Base-by-base conservation (phyloP, 2,113 vertebrate species). In the Ageneiosus marmoratus region DNA sequence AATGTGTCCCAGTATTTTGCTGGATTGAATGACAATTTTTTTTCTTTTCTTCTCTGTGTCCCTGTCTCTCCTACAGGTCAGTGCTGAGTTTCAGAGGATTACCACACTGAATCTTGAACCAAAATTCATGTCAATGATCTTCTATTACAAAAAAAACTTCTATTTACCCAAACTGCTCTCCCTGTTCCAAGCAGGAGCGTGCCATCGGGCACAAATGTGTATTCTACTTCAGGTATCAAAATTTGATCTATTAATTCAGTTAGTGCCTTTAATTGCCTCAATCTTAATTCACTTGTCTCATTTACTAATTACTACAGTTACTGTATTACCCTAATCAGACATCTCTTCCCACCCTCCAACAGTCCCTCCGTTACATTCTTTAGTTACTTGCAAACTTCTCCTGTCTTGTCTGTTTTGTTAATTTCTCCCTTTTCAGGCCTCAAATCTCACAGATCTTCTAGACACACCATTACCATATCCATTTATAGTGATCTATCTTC, bases 31-130 rank as follows among this genome's bases (percentile, higher is more conserved):
- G n/a, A n/a, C n/a, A n/a, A n/a, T n/a, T n/a, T n/a, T n/a, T 41
- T 3, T n/a, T 5, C 37, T 5, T 41, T 5, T 2, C 37, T 41
- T 3, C 37, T 41, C 37, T n/a, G n/a, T n/a, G n/a, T 41, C 5
- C n/a, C n/a, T n/a, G n/a, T 75, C 29, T 63, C 37, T 76, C 24
- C 70, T 11, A n/a, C n/a, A n/a, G n/a, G n/a, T 72, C 65, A 70
- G 79, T 37, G 75, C 79, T 82, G 20, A 83, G 85, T 86, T 86
- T 83, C 55, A 86, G 34, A 51, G 81, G 37, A 55, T 83, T 65
- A 78, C 74, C 75, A 74, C 80, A 73, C 20, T 75, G 48, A 86
- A 86, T 79, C 85, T 79, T 62, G 80, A 86, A 55, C 44, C 63
- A 73, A 82, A 86, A 73, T 86, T 78, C 55, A 79, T 79, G 80